phyloP scores from a whole-genome alignment of 2,888 invertebrate genomes.

The Idaea straminata region DNA sequence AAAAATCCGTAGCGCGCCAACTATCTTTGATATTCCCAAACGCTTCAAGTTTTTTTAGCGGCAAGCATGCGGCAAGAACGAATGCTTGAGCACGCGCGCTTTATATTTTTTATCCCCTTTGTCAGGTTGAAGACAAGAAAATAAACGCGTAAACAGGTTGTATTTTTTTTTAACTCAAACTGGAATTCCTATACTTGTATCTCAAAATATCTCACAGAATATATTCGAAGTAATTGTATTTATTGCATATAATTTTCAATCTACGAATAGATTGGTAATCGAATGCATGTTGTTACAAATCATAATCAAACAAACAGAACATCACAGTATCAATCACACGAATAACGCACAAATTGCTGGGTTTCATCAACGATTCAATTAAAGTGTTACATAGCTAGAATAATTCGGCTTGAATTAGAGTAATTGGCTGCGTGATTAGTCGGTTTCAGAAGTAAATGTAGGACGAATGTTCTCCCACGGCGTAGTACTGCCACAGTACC shows the following conservation, averaged over 20 bases:
- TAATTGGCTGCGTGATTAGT: slow-evolving; percentile 72
- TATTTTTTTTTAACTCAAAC: slow-evolving; percentile 52
- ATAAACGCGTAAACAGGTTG: slow-evolving; percentile 59
- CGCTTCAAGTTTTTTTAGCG: slow-evolving; percentile 68
- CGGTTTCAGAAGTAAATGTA: slow-evolving; percentile 57
- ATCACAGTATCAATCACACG: slow-evolving; percentile 46
- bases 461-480: slow-evolving; percentile 72
- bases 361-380: slow-evolving; percentile 72
- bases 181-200: slow-evolving; percentile 36
- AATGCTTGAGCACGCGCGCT: slow-evolving; percentile 69
- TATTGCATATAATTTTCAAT: background rate
- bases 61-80: slow-evolving; percentile 60
- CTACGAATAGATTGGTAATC: slow-evolving; percentile 14
- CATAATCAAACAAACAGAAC: slow-evolving; percentile 43
- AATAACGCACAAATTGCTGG: slow-evolving; percentile 44
- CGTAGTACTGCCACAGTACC: slow-evolving; percentile 33
- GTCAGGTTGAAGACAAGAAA: slow-evolving; percentile 38
- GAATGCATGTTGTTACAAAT: slow-evolving; percentile 32
- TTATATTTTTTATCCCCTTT: slow-evolving; percentile 42
- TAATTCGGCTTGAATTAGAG: slow-evolving; percentile 73
- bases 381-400: slow-evolving; percentile 65
- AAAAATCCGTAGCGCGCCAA: slow-evolving; percentile 62
- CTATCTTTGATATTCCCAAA: slow-evolving; percentile 42
- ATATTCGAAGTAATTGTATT: slow-evolving; percentile 7
- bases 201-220: slow-evolving; percentile 25